Evolutionary conservation across 2,888 invertebrate species (phyloP), one percentile per base, ranked within the genome.

Genomic region (Aproaerema taeniolella): DNA sequence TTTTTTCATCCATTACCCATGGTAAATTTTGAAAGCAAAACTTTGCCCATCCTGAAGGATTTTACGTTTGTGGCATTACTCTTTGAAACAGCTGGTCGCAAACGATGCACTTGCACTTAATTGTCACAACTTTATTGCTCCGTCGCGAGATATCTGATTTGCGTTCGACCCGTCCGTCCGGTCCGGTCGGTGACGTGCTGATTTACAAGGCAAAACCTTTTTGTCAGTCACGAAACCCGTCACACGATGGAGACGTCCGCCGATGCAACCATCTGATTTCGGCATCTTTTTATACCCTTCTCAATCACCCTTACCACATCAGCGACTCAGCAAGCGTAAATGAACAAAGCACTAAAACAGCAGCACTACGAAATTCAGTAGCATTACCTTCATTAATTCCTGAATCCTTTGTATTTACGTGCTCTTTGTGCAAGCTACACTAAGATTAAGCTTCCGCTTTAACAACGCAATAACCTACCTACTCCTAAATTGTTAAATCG

Each of bases 151-250:
- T 66, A 61, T 64, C 62, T 58, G 68, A 74, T 76, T 68, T 67
- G 68, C 67, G 63, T 67, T 65, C 55, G 49, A 46, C 46, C 53
- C 49, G 41, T 48, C n/a, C n/a, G n/a, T 41, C 39, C 43, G 48
- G 53, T 53, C 56, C 56, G 52, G 49, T 47, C 45, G 51, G 49
- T 65, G 72, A 75, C 67, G 72, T 66, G 74, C 71, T 70, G 76
- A 80, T 81, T 81, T 80, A 75, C 73, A 77, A 79, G 69, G 72
- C 71, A 65, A 67, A 72, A 60, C 63, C 69, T 69, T 72, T 72
- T 76, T 73, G 68, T 68, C 63, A 58, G 55, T 58, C 62, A 50
- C 61, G 68, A 68, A 66, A 55, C 58, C 59, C 59, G 64, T 67
- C 69, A 62, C 55, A 52, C 57, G 71, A 80, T 78, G 76, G 72